Base-by-base conservation (phyloP, 1,140 invertebrate species). In the Callitettix versicolor region DNA sequence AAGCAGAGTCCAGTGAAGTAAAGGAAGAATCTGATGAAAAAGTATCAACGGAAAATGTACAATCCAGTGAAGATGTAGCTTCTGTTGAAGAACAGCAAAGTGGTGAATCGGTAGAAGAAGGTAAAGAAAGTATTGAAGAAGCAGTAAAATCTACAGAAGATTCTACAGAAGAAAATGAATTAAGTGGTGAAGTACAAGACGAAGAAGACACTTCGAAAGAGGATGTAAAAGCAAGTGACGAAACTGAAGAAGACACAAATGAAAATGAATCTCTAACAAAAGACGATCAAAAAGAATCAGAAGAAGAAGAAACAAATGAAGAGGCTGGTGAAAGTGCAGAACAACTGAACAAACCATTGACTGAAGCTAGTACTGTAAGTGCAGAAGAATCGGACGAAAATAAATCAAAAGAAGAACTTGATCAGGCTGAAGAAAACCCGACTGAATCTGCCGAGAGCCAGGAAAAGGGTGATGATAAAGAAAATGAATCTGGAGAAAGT, bases 1-100 rank as follows among this genome's bases (percentile, higher is more conserved):
- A 18, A 18, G 42, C 14, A 22, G 54, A 22, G 70, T 65, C 67
- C 63, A 58, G 18, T 65, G 68, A 68, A 21, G 14, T 20, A 55
- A 34, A 15, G 9, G 15, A 47, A 44, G 53, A 17, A 17, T 26
- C 14, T 18, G 43, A 17, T 26, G 42, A 46, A 33, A 42, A 26
- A 55, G 44, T 41, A 17, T 17, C 41, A 9, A 33, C 12, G 3
- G 49, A 41, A 36, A 6, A 9, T 12, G 20, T n/a, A 38, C 7
- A 51, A 51, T 20, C n/a, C 1, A 38, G 36, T 20, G 46, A 44
- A 56, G 40, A 40, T 49, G 30, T 17, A 17, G 2, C 17, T 20
- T 33, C 51, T 30, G 12, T 15, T 24, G 55, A 56, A 2, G 47
- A 30, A 2, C 53, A 57, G 53, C 26, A 4, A 30, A 30, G 9